Base-by-base conservation (phyloP, 2,888 invertebrate species). In the Phyto melanocephala region DNA sequence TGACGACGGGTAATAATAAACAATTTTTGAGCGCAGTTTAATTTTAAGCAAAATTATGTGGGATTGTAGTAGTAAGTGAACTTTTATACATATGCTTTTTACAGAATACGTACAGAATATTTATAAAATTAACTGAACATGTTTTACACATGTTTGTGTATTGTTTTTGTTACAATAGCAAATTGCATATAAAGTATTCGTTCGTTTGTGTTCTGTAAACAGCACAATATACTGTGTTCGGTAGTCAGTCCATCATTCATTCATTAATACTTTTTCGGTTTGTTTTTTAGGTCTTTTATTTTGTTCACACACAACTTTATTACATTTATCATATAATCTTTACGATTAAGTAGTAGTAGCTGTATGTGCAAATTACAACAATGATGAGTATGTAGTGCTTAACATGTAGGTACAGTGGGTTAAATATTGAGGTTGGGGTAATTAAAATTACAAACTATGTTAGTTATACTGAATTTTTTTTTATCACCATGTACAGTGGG, bases 251-350 rank as follows among this genome's bases (percentile, higher is more conserved):
- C 5, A 24, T 54, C 24, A 35, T 60, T 76, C 42, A 47, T 58
- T 56, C 56, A 60, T 71, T 71, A 58, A 65, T 76, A n/a, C 71
- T 58, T 65, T 76, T 80, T 42, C 17, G 13, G 47, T 54, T 58
- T 37, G 17, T 67, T 24, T 40, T 58, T 56, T 67, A 50, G 35
- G 63, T 58, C 11, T 45, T 33, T 56, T 40, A 8, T 52, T 17
- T 37, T 50, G 60, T 35, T 45, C 63, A 54, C 8, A 20, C 11
- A 58, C 7, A 63, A 47, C 40, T 52, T 35, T 37, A 13, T 63
- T 52, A 15, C 17, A 17, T 17, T 63, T 74, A 10, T 3, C 56
- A 40, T 20, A 37, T 58, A 28, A 35, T 60, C 45, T 24, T 35
- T 52, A 52, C 28, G 15, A 52, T 6, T 52, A n/a, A 1, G 20